A percentile compares a stretch with the other conserved stretches of the same genome.
phyloP scores from a whole-genome alignment of 2,113 vertebrate species.

The Chaetodon trifascialis region DNA sequence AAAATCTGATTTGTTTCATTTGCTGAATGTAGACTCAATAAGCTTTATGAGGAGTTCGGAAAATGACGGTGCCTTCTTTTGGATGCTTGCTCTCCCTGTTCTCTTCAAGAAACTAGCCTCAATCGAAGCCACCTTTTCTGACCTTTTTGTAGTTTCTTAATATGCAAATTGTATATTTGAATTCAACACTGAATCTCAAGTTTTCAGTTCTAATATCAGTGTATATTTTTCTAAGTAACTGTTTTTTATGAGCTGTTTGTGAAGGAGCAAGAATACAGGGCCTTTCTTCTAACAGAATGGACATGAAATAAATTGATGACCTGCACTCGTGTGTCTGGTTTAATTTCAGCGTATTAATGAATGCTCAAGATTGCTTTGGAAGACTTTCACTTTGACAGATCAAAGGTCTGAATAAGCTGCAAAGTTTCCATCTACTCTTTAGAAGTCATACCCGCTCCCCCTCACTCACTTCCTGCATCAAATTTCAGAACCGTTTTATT shows the following conservation, averaged over 20 bases:
- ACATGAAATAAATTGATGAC: constrained; percentile 79
- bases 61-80: constrained; percentile 72
- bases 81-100: constrained; percentile 54
- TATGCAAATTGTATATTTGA: constrained; percentile 84
- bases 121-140: constrained; percentile 70
- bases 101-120: constrained; percentile 65
- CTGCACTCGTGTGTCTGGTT: constrained; percentile 55
- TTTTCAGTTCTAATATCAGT: constrained; percentile 80
- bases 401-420: constrained; percentile 38
- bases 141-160: constrained; percentile 74
- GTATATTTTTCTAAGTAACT: constrained; percentile 84
- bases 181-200: constrained; percentile 81
- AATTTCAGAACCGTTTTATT: constrained; percentile 35
- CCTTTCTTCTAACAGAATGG: constrained; percentile 72
- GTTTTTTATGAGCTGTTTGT: constrained; percentile 76
- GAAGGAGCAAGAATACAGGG: constrained; percentile 71
- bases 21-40: constrained; percentile 79
- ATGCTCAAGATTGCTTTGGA: constrained; percentile 7
- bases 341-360: constrained; percentile 25
- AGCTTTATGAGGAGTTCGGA: constrained; percentile 72
- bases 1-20: constrained; percentile 41
- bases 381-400: constrained; percentile 37
- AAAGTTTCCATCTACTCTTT: constrained; percentile 53
- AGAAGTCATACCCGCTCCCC: constrained; percentile 40
- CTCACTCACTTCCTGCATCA: constrained; percentile 59